These are phyloP conservation scores for Odontocolon sp. DNA, from an alignment of 2,888 invertebrate genomes.

Conservation along the genomic window DNA sequence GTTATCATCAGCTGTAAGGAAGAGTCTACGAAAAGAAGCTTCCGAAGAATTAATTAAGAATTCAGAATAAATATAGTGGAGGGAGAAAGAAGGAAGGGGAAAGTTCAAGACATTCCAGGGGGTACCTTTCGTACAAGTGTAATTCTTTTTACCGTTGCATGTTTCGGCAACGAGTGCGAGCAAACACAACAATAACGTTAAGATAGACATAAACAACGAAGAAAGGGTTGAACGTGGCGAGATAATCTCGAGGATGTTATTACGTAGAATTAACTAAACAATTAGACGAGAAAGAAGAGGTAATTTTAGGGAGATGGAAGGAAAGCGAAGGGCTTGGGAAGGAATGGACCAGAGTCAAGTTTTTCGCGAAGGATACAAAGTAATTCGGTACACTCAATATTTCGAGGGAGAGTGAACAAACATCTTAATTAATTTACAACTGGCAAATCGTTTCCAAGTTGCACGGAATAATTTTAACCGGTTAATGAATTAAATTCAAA, in stretches of 20 bases:
- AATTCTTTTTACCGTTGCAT: background rate
- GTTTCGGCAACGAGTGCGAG: background rate
- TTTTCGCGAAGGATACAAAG: background rate
- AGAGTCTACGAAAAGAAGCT: background rate
- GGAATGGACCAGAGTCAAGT: background rate
- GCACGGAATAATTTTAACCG: background rate
- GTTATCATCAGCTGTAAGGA: background rate
- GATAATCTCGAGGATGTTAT: too few species aligned
- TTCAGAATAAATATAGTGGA: background rate
- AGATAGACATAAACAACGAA: background rate
- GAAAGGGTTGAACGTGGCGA: background rate
- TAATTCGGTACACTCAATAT: background rate
- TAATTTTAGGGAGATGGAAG: background rate
- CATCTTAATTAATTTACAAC: background rate
- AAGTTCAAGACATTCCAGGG: background rate
- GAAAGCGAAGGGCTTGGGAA: background rate
- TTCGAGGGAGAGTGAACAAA: background rate
- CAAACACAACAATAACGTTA: background rate
- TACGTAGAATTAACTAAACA: too few species aligned
- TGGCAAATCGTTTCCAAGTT: background rate
- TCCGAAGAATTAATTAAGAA: conserved; percentile 4
- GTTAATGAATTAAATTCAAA: background rate
- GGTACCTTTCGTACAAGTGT: background rate
- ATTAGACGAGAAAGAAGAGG: background rate
- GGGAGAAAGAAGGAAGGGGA: background rate